Percentiles rank a stretch among this genome's conserved stretches.
Conservation (phyloP, 2,888 invertebrate species). For the Maniola hyperantus region DNA sequence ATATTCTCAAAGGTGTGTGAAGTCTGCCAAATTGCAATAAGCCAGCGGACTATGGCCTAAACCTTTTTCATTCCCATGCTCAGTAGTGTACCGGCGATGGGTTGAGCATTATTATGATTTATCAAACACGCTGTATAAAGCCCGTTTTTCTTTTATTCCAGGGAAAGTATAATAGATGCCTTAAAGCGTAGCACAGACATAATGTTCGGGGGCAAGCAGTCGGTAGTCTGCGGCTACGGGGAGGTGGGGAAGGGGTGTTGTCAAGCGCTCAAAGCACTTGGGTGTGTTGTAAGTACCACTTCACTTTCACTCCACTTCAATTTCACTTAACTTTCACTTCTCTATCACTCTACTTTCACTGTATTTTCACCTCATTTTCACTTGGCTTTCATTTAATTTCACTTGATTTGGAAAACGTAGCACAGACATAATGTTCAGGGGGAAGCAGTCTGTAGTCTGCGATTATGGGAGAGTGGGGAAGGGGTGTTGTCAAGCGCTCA, state of each 20-base stretch:
- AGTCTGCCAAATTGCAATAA: no score
- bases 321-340: not conserved
- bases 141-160: constrained; percentile 44
- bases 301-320: not conserved
- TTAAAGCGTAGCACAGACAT: constrained; percentile 95
- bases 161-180: constrained; percentile 83
- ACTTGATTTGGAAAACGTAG: no score
- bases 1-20: no score
- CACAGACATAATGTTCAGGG: constrained; percentile 98
- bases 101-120: not conserved
- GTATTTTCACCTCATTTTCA: not conserved
- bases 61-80: no score
- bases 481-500: constrained; percentile 97
- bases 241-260: constrained; percentile 99
- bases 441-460: constrained; percentile 97
- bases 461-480: constrained; percentile 99
- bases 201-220: constrained; percentile 99
- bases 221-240: constrained; percentile 97
- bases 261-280: constrained; percentile 96
- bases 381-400: no score
- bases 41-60: no score
- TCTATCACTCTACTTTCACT: not conserved
- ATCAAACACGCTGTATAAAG: not conserved
- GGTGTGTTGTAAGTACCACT: constrained; percentile 91
- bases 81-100: no score